phyloP scores from a whole-genome alignment of 23 tunicate genomes.

The Trididemnum nubilum region DNA sequence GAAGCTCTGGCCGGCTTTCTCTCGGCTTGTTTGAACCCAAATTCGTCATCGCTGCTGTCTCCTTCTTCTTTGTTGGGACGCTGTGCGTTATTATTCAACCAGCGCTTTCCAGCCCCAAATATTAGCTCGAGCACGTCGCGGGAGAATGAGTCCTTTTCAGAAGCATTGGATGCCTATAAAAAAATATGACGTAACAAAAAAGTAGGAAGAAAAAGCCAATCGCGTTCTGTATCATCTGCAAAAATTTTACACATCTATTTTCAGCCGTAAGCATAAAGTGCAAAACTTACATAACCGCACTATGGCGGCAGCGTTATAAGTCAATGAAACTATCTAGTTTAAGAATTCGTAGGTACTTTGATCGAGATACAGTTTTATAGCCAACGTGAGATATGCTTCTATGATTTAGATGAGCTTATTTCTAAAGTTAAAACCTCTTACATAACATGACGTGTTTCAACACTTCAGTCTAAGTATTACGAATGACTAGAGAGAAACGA shows the following conservation, averaged over 20 bases:
- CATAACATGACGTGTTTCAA: too few species aligned
- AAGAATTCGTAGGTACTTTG: too few species aligned
- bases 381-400: too few species aligned
- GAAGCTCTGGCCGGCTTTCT: constrained; percentile 7
- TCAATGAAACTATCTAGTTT: too few species aligned
- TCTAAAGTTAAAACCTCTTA: too few species aligned
- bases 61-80: constrained; percentile 6
- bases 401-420: too few species aligned
- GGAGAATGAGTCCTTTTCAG: constrained; percentile 87
- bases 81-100: constrained; percentile 36
- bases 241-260: neutral
- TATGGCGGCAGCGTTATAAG: too few species aligned
- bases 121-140: constrained; percentile 83
- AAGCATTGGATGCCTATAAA: constrained; percentile 58
- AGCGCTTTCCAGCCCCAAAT: constrained; percentile 68
- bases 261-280: neutral
- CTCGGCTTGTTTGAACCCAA: constrained; percentile 65
- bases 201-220: neutral
- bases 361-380: too few species aligned
- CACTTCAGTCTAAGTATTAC: too few species aligned
- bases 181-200: neutral
- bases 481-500: too few species aligned
- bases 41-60: constrained; percentile 62
- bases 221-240: neutral
- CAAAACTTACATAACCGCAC: neutral